Evolutionary conservation across 2,888 invertebrate genomes (phyloP), one percentile per base, ranked within the genome.

Genomic region (Diachrysia chrysitis): DNA sequence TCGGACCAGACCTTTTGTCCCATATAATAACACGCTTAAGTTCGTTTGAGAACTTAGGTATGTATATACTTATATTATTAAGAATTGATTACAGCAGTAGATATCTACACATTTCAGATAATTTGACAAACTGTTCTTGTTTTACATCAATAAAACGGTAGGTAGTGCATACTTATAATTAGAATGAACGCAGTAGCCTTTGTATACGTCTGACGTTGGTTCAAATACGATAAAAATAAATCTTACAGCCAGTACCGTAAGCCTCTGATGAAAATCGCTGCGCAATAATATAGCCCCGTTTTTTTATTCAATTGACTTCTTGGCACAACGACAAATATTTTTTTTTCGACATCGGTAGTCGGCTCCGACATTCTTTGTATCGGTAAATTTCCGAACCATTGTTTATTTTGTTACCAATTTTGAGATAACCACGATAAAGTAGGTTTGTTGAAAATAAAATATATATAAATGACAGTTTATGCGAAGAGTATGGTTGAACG

Each of bases 251-350:
- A 82, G 72, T 71, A 73, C 78, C 77, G 66, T 76, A 69, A 84
- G 81, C 81, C 78, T 84, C 82, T 83, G 79, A 82, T 85, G 78
- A 86, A 88, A 90, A 87, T 79, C 83, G 84, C 92, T 90, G 89
- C 92, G 92, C 90, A 92, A 89, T 93, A 89, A 88, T 81, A 81
- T 85, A 87, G 73, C 85, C 82, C 83, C 69, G 84, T 87, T 92
- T 93, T 59, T 92, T 92, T 91, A 89, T 90, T 89, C 86, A 89
- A 90, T 88, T 83, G 82, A 81, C 83, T 85, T 87, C 83, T 94
- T 94, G 94, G 94, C 94, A 93, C 88, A 80, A 84, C 83, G 83
- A 90, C 94, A 94, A 93, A 90, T 90, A 88, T 88, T 87, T 82
- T 87, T 87, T 91, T 91, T 90, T 88, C 85, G 74, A 82, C 82